A percentile compares a stretch with the other conserved stretches of the same genome.
Evolutionary conservation across 2,113 vertebrate genomes (phyloP).

Genomic region (Pachyramphus minor): DNA sequence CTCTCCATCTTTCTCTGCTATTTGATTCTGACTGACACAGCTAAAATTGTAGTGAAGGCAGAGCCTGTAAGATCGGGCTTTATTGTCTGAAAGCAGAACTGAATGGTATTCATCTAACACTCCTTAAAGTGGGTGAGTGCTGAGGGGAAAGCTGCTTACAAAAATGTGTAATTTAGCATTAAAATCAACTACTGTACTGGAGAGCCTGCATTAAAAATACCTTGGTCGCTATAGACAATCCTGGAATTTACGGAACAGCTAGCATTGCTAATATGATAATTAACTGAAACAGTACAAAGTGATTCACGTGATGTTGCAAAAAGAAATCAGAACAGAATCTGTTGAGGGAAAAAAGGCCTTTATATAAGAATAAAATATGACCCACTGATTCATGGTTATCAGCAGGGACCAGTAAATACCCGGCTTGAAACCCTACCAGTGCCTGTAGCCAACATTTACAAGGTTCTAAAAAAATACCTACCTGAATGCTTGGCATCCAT

Average conservation of each 20-base stretch:
- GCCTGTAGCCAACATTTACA: not conserved
- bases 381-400: not conserved
- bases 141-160: constrained; percentile 12
- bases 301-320: not conserved
- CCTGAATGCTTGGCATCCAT: not conserved
- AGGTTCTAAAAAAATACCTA: constrained; percentile 17
- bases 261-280: not conserved
- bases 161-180: not conserved
- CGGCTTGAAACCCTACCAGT: not conserved
- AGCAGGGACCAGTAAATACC: constrained; percentile 15
- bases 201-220: not conserved
- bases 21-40: not conserved
- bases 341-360: not conserved
- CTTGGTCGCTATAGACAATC: not conserved
- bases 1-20: not conserved
- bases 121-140: not conserved
- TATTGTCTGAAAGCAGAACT: constrained; percentile 17
- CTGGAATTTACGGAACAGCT: not conserved
- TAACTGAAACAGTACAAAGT: not conserved
- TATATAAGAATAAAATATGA: not conserved
- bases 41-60: constrained; percentile 32
- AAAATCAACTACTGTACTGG: not conserved
- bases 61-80: not conserved
- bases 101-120: not conserved
- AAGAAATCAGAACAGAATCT: not conserved